A percentile compares a stretch with the other conserved stretches of the same genome.
Conservation (phyloP, 1,140 invertebrate species). For the Drosophila saltans region DNA sequence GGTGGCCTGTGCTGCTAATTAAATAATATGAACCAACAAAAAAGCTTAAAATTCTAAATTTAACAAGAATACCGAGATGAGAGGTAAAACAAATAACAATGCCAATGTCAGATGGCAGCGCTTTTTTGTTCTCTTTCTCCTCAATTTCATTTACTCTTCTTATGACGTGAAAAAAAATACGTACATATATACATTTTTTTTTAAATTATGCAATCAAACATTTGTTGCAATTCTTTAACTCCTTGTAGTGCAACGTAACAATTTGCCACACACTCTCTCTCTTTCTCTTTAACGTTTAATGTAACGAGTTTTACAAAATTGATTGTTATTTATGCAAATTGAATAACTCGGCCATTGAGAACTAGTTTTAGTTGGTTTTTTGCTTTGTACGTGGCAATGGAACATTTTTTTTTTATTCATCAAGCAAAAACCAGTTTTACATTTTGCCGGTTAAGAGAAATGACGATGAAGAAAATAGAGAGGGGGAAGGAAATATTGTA, state of each 20-base stretch:
- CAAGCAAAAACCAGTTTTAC: constrained; percentile 2
- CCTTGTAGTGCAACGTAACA: neutral
- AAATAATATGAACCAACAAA: constrained; percentile 8
- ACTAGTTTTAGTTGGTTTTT: constrained; percentile 10
- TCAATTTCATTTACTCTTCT: neutral
- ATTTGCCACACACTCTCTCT: neutral
- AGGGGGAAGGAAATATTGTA: no score
- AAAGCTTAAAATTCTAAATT: constrained; percentile 68
- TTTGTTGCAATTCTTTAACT: constrained; percentile 29
- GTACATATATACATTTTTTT: neutral
- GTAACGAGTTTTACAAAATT: constrained; percentile 8
- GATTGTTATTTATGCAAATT: constrained; percentile 21
- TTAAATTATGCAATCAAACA: constrained; percentile 25
- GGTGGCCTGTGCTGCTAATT: neutral
- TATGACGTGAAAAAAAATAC: constrained; percentile 7
- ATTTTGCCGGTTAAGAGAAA: constrained; percentile 10
- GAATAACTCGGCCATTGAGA: neutral
- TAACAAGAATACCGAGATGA: constrained; percentile 34
- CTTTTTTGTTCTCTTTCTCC: neutral
- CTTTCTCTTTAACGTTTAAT: neutral
- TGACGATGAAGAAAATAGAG: neutral
- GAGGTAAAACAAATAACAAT: constrained; percentile 37
- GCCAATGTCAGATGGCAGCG: constrained; percentile 44
- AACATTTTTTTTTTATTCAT: neutral
- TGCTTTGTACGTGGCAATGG: constrained; percentile 34